phyloP scores from a whole-genome alignment of 2,888 invertebrate species.

The Alsophila aescularia region DNA sequence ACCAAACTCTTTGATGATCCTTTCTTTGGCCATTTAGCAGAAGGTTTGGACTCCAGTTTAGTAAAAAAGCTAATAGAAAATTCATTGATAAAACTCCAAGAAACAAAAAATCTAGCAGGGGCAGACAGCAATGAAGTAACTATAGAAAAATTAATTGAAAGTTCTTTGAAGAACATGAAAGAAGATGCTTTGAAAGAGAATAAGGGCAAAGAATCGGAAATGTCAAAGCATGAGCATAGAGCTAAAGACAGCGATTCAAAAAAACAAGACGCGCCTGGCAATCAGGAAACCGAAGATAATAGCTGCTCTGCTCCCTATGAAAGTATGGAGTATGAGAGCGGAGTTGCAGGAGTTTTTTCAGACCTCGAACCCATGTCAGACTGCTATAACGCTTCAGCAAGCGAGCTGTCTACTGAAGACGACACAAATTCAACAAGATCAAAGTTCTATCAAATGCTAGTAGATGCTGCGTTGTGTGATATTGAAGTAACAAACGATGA shows the following conservation, averaged over 20 bases:
- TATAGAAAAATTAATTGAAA: constrained; percentile 82
- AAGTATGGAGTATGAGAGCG: constrained; percentile 89
- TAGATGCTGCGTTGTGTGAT: constrained; percentile 88
- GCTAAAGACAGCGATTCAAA: constrained; percentile 49
- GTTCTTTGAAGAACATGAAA: constrained; percentile 73
- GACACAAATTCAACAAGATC: constrained; percentile 86
- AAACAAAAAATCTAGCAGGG: constrained; percentile 74
- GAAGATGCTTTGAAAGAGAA: constrained; percentile 57
- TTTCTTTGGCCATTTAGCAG: constrained; percentile 85
- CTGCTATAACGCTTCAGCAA: constrained; percentile 89
- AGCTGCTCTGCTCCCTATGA: constrained; percentile 90
- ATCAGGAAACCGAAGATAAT: constrained; percentile 77
- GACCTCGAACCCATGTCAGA: constrained; percentile 86
- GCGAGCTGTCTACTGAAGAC: constrained; percentile 86
- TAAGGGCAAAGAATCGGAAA: constrained; percentile 41
- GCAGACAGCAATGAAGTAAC: constrained; percentile 74
- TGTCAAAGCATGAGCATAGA: constrained; percentile 54
- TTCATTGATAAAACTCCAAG: constrained; percentile 85
- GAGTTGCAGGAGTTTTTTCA: constrained; percentile 79
- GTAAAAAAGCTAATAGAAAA: constrained; percentile 87
- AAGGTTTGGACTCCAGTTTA: constrained; percentile 85
- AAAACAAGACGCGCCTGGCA: constrained; percentile 53
- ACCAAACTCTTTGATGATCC: constrained; percentile 87
- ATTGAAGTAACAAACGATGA: constrained; percentile 87
- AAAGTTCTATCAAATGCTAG: constrained; percentile 90